Evolutionary conservation across 1,140 invertebrate genomes (phyloP).

Genomic region (Parapsyche elsis): DNA sequence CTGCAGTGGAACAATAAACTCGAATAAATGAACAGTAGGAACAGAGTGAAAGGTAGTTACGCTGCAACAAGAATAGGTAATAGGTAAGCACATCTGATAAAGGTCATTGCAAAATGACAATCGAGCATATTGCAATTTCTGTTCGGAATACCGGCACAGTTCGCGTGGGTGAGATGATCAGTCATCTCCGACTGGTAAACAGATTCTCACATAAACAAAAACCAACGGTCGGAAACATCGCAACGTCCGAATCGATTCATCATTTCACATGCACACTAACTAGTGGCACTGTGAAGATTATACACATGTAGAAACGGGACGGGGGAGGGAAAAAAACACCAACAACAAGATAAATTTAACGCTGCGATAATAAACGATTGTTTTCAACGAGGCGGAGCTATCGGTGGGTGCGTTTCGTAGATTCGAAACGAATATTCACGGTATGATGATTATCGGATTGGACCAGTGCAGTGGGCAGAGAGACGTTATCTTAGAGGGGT

Average conservation of each 20-base stretch:
- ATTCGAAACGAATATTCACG: conserved; percentile 2
- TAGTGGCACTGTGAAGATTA: background rate
- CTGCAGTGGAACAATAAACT: too few relatives aligned
- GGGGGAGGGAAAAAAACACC: background rate
- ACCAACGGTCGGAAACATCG: background rate
- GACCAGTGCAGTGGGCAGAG: background rate
- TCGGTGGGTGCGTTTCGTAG: background rate
- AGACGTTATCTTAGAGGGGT: background rate
- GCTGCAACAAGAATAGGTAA: too few relatives aligned
- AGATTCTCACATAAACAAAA: too few relatives aligned
- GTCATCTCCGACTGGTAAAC: too few relatives aligned
- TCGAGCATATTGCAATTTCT: too few relatives aligned
- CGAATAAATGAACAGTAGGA: too few relatives aligned
- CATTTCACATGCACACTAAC: background rate
- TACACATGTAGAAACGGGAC: background rate
- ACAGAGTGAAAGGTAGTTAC: too few relatives aligned
- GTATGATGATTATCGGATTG: background rate
- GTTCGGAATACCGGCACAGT: too few relatives aligned
- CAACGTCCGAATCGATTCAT: background rate
- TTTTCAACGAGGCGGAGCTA: background rate
- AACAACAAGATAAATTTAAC: background rate
- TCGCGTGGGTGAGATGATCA: too few relatives aligned
- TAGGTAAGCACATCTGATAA: too few relatives aligned
- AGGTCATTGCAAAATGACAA: too few relatives aligned
- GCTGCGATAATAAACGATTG: background rate